A percentile compares a stretch with the other conserved stretches of the same genome.
Evolutionary conservation across 92 coral and sea anemone genomes (phyloP).

Genomic region (Micromussa lordhowensis): DNA sequence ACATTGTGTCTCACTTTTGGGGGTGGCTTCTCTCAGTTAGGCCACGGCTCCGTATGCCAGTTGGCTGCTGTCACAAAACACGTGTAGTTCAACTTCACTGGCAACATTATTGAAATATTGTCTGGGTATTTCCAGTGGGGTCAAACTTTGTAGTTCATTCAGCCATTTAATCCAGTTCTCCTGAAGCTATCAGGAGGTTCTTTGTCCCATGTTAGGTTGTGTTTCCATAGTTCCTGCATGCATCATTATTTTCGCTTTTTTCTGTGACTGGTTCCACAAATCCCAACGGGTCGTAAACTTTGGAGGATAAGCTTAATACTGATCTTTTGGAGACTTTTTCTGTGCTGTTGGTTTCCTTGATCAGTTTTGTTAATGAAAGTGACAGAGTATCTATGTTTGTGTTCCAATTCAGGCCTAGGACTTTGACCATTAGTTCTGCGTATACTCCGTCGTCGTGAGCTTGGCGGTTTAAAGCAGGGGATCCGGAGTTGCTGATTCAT

Average conservation of each 20-base stretch:
- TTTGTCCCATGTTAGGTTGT: conserved; percentile 33
- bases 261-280: conserved; percentile 35
- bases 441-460: too few relatives aligned
- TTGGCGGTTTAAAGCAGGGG: too few relatives aligned
- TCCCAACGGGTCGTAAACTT: conserved; percentile 40
- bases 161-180: conserved; percentile 48
- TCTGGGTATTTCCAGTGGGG: too few relatives aligned
- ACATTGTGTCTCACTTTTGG: conserved; percentile 29
- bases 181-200: conserved; percentile 35
- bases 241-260: conserved; percentile 42
- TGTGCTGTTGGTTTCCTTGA: conserved; percentile 33
- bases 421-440: conserved; percentile 30
- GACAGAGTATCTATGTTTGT: neutral
- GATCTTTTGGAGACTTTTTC: conserved; percentile 54
- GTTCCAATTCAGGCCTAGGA: conserved; percentile 50
- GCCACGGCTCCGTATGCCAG: too few relatives aligned
- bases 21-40: too few relatives aligned
- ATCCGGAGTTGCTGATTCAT: conserved; percentile 25
- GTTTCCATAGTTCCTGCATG: conserved; percentile 56
- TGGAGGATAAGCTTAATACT: conserved; percentile 47
- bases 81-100: too few relatives aligned
- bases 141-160: conserved; percentile 44
- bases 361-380: conserved; percentile 2
- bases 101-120: conserved; percentile 31
- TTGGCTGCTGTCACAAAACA: too few relatives aligned